These are phyloP conservation scores for Hyphantria cunea DNA, from an alignment of 1,140 invertebrate species.

Conservation along the genomic window DNA sequence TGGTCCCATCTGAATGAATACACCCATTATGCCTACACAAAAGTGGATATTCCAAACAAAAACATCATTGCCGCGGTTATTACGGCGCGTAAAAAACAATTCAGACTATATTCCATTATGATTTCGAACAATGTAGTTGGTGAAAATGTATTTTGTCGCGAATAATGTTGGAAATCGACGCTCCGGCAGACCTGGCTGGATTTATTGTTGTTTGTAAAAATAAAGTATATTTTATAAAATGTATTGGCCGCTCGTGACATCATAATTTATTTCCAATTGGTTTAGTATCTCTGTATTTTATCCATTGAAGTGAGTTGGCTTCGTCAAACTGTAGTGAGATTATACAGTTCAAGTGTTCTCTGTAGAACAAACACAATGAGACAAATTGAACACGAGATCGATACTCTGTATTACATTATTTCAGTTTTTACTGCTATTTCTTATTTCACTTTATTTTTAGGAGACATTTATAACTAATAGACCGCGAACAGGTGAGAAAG, in stretches of 20 bases:
- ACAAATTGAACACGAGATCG: too few relatives aligned
- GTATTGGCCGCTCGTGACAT: slow-evolving; percentile 8
- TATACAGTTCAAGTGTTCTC: not conserved
- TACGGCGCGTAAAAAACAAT: slow-evolving; percentile 51
- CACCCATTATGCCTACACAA: slow-evolving; percentile 75
- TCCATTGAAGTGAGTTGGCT: not conserved
- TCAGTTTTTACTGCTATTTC: too few relatives aligned
- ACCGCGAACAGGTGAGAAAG: too few relatives aligned
- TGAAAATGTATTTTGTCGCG: slow-evolving; percentile 47
- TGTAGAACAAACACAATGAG: too few relatives aligned
- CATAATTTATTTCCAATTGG: slow-evolving; percentile 12
- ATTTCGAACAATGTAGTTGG: slow-evolving; percentile 51
- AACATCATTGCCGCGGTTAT: slow-evolving; percentile 59
- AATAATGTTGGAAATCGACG: slow-evolving; percentile 33
- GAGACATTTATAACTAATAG: too few relatives aligned
- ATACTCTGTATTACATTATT: too few relatives aligned
- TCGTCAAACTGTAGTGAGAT: too few relatives aligned
- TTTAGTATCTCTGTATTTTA: slow-evolving; percentile 8
- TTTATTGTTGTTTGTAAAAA: slow-evolving; percentile 26
- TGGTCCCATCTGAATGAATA: slow-evolving; percentile 71
- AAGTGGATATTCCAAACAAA: slow-evolving; percentile 72
- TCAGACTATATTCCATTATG: slow-evolving; percentile 52
- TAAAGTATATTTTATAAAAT: slow-evolving; percentile 10
- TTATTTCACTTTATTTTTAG: too few relatives aligned
- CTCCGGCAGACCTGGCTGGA: slow-evolving; percentile 9